Base-by-base conservation (phyloP, 1,140 invertebrate species). In the Oryctes rhinoceros region DNA sequence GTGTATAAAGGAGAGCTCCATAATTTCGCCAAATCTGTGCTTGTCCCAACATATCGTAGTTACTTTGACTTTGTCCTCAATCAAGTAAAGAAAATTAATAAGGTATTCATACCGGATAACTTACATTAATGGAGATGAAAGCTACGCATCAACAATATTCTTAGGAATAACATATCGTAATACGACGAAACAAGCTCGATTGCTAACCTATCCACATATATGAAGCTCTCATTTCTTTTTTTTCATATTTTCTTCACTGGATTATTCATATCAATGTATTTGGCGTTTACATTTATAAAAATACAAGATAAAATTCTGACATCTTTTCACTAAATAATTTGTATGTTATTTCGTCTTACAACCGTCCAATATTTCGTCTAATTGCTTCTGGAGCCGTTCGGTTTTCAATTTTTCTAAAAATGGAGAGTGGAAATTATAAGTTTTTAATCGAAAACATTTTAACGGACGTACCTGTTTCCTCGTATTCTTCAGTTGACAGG, bases 361-460 rank as follows among this genome's bases (percentile, higher is more conserved):
- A 48, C 35, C 20, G 13, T 78, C 49, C 20, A 78, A 78, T 10
- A 78, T 20, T 59, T 78, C 30, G n/a, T 78, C 77, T n/a, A 78
- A 59, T 35, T 78, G 5, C 11, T 30, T 78, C 49, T 78, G 77
- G 4, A 78, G 30, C 24, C 30, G 30, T 59, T 78, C 24, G 15
- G 77, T 78, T 78, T 78, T 78, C 30, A 15, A 18, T 39, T 59
- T 49, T 35, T 78, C 77, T 78, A 20, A 9, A 44, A 78, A 53
- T 59, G 11, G 1, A 78, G 0, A 24, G 18, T 78, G 1, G n/a
- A 1, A 53, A 7, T 47, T 44, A 48, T 10, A 59, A 59, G 9
- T 35, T 35, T 78, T 35, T 20, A 20, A 44, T 13, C 3, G 35
- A 13, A 3, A 20, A 30, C 15, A 44, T 49, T 30, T 47, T 48